Conservation (phyloP, 2,888 invertebrate species). For the Branchipolynoe longqiensis region DNA sequence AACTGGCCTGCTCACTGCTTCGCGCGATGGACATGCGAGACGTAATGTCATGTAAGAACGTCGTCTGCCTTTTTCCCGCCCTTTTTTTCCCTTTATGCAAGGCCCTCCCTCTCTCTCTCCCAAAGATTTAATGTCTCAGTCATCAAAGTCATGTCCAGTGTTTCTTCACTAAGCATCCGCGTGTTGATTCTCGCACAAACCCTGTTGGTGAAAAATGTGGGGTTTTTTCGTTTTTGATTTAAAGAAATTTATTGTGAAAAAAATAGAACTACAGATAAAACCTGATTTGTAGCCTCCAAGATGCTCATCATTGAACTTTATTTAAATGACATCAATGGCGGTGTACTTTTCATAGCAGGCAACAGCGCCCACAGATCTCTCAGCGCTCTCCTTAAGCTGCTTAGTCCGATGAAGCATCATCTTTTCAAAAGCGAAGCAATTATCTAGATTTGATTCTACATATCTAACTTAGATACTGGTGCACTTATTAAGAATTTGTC, state of each 20-base stretch:
- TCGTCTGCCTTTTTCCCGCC: conserved; percentile 37
- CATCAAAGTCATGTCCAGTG: conserved; percentile 46
- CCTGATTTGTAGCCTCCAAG: background rate
- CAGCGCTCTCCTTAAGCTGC: too few relatives aligned
- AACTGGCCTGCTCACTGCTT: conserved; percentile 43
- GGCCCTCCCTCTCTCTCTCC: conserved; percentile 20
- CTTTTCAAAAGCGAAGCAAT: too few relatives aligned
- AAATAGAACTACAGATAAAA: background rate
- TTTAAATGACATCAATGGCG: conserved; percentile 17
- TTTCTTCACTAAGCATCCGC: conserved; percentile 42
- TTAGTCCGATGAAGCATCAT: too few relatives aligned
- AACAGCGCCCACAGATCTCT: too few relatives aligned
- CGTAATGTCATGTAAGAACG: conserved; percentile 52
- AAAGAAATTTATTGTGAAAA: conserved; percentile 20
- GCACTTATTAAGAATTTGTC: too few relatives aligned
- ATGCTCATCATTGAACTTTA: conserved; percentile 18
- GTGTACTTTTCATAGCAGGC: background rate
- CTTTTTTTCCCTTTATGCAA: conserved; percentile 13
- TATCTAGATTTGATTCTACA: too few relatives aligned
- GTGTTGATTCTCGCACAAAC: conserved; percentile 54
- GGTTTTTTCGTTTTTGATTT: conserved; percentile 22
- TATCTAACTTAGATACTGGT: too few relatives aligned
- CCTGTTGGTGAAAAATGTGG: conserved; percentile 34
- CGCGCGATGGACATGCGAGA: conserved; percentile 51
- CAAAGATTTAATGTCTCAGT: conserved; percentile 46